Base-by-base conservation (phyloP, 2,888 invertebrate genomes). In the Criorhina ranunculi region DNA sequence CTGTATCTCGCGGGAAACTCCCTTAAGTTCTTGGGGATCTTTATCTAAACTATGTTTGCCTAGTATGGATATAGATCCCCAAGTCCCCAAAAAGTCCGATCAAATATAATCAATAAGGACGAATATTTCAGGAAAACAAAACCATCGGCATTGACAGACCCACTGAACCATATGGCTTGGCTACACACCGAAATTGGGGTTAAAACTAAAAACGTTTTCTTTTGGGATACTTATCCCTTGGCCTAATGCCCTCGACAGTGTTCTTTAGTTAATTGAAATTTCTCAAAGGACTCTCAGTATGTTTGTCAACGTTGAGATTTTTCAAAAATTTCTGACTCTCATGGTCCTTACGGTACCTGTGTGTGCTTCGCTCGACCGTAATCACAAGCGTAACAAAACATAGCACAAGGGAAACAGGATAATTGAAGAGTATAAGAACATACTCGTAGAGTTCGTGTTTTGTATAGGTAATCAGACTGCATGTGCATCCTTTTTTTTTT, bases 381-480 rank as follows among this genome's bases (percentile, higher is more conserved):
- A 66, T 79, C 64, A 79, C 64, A 57, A 66, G 57, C 69, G 60
- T 57, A 76, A 76, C 44, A 67, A 24, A 75, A 69, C 53, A 76
- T 44, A 60, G 64, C 31, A 60, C 46, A 77, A 72, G 46, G 49
- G 62, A 83, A 83, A 55, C 46, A 62, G 51, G 66, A 62, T 83
- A 83, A 79, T 73, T 83, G 83, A 46, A 73, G 83, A 73, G 73
- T 79, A 83, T 79, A 78, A 79, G 79, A 67, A 83, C 73, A 55
- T 55, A 55, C 49, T 72, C 51, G 72, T 51, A 59, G 59, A 66
- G 49, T 78, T 83, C 67, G 67, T 83, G 73, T 69, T 40, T 62
- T 79, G 67, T 79, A 69, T 79, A 78, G 70, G 62, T 82, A 67
- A 77, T 82, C 81, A 76, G 78, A 83, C 77, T 57, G 53, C 53